A percentile compares a stretch with the other conserved stretches of the same genome.
These are phyloP conservation scores for Diarsia dahlii DNA, from an alignment of 2,888 invertebrate species.

Conservation along the genomic window DNA sequence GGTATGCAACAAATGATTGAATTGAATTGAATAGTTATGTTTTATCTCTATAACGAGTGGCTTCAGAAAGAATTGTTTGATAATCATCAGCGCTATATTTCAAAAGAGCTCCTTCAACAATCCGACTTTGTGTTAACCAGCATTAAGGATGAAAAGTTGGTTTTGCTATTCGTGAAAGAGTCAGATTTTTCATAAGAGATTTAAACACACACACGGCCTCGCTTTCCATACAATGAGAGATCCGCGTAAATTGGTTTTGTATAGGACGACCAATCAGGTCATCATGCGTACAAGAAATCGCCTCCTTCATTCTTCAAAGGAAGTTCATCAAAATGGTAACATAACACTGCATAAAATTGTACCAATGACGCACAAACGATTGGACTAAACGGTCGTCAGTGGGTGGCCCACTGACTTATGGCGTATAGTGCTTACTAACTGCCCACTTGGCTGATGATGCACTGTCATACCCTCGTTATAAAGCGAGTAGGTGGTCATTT, in stretches of 20 bases:
- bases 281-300: background rate
- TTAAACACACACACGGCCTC: too few species aligned
- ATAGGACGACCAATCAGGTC: too few species aligned
- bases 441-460: constrained; percentile 46
- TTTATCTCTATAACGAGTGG: background rate
- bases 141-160: background rate
- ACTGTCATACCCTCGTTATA: constrained; percentile 62
- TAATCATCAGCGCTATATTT: background rate
- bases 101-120: background rate
- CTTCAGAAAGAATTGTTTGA: background rate
- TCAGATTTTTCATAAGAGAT: background rate
- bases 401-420: constrained; percentile 63
- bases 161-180: background rate
- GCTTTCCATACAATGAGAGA: too few species aligned
- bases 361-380: constrained; percentile 70
- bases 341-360: constrained; percentile 56
- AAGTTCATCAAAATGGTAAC: constrained; percentile 37
- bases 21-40: background rate
- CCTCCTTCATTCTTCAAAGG: background rate
- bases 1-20: too few species aligned
- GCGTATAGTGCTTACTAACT: constrained; percentile 33
- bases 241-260: too few species aligned
- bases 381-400: constrained; percentile 68
- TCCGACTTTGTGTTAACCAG: background rate
- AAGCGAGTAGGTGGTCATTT: constrained; percentile 50